These are phyloP conservation scores for Tuberolachnus salignus DNA, from an alignment of 2,888 invertebrate species.

Conservation along the genomic window DNA sequence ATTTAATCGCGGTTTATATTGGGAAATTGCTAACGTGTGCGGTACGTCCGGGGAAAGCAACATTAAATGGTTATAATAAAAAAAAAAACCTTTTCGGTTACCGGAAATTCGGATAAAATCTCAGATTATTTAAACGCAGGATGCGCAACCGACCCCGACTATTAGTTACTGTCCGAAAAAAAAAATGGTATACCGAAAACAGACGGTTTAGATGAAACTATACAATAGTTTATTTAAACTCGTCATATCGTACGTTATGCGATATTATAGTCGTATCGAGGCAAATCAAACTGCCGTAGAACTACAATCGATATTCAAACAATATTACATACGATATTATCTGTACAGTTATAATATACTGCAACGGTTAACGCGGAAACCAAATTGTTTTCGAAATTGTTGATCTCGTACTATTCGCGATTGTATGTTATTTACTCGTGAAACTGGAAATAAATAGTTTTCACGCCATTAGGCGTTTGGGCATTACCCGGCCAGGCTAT, in stretches of 20 bases:
- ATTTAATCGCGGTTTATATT: slow-evolving; percentile 22
- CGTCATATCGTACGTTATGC: too few species aligned
- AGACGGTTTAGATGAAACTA: too few species aligned
- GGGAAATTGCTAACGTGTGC: neutral
- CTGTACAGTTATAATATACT: neutral
- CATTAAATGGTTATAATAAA: neutral
- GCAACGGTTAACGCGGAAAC: neutral
- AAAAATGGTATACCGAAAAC: neutral
- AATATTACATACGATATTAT: too few species aligned
- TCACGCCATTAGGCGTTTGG: slow-evolving; percentile 1
- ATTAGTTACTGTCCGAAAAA: neutral
- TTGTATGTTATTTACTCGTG: neutral
- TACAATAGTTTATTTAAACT: too few species aligned
- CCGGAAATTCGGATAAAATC: slow-evolving; percentile 16
- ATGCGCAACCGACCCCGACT: too few species aligned
- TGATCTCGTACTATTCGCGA: neutral
- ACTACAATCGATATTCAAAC: neutral
- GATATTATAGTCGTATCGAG: too few species aligned
- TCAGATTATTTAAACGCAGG: neutral
- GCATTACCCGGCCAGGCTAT: neutral
- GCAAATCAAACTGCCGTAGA: neutral
- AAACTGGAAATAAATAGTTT: slow-evolving; percentile 20
- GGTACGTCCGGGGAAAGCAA: neutral
- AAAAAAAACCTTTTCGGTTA: neutral
- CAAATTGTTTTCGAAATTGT: neutral